Evolutionary conservation across 2,888 invertebrate genomes (phyloP).

Genomic region (Notodonta ziczac): DNA sequence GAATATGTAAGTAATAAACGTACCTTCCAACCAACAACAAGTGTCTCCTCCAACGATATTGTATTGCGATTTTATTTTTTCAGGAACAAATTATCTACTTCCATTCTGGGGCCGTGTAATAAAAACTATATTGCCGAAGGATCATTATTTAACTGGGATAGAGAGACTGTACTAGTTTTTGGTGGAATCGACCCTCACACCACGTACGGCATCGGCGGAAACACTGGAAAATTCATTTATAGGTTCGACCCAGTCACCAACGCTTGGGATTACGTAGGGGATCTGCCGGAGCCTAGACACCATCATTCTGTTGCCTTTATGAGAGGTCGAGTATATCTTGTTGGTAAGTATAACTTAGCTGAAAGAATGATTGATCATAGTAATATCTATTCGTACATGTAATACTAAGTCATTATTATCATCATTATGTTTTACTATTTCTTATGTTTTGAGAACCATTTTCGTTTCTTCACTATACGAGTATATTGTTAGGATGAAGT

Average conservation of each 20-base stretch:
- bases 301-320: slow-evolving; percentile 88
- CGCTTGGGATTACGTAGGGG: slow-evolving; percentile 87
- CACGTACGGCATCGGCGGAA: slow-evolving; percentile 80
- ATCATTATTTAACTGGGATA: slow-evolving; percentile 83
- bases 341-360: slow-evolving; percentile 75
- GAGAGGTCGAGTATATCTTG: slow-evolving; percentile 87
- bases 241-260: slow-evolving; percentile 85
- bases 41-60: neutral
- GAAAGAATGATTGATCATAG: too few species aligned
- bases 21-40: neutral
- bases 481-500: too few species aligned
- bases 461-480: too few species aligned
- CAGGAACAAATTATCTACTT: slow-evolving; percentile 76
- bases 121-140: slow-evolving; percentile 77
- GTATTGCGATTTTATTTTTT: slow-evolving; percentile 10
- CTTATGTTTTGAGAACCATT: too few species aligned
- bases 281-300: slow-evolving; percentile 88
- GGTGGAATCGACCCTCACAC: slow-evolving; percentile 88
- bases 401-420: too few species aligned
- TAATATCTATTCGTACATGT: too few species aligned
- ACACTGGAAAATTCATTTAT: slow-evolving; percentile 86
- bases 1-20: slow-evolving; percentile 60
- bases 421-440: too few species aligned
- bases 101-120: slow-evolving; percentile 73
- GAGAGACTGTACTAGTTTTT: slow-evolving; percentile 87